Conservation (phyloP, 2,113 vertebrate species). For the Phrynosoma blainvillii region DNA sequence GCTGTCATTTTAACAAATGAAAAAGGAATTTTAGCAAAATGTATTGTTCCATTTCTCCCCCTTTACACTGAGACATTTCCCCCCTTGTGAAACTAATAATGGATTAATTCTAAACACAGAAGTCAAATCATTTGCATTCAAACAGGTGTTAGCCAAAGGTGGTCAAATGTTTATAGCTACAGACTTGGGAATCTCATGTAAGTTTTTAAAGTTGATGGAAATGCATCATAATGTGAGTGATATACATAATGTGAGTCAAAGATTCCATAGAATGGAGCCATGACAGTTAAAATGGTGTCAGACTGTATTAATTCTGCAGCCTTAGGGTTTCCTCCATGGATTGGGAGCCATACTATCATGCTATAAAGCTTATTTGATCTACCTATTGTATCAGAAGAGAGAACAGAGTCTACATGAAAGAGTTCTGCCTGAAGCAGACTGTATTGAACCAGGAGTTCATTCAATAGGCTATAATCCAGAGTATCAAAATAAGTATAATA, state of each 20-base stretch:
- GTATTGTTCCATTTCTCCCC: slow-evolving; percentile 41
- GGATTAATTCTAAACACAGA: slow-evolving; percentile 36
- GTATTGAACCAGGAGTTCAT: neutral
- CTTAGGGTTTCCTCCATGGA: no score
- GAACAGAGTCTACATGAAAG: neutral
- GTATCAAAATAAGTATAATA: neutral
- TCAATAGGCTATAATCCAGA: neutral
- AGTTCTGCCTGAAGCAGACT: neutral
- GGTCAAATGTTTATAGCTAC: neutral
- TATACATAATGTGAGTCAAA: neutral
- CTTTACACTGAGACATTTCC: slow-evolving; percentile 37
- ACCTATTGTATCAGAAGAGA: neutral
- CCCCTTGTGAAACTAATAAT: slow-evolving; percentile 35
- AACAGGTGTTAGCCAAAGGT: neutral
- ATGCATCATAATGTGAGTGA: neutral
- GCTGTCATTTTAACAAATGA: slow-evolving; percentile 70
- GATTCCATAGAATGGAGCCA: no score
- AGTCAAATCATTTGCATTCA: neutral
- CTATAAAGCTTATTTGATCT: neutral
- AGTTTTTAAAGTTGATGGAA: neutral
- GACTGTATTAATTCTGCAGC: no score
- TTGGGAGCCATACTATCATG: neutral
- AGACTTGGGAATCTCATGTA: neutral
- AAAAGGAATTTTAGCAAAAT: slow-evolving; percentile 65
- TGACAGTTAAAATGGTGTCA: no score